phyloP scores from a whole-genome alignment of 2,113 vertebrate species.

The Mugil cephalus region DNA sequence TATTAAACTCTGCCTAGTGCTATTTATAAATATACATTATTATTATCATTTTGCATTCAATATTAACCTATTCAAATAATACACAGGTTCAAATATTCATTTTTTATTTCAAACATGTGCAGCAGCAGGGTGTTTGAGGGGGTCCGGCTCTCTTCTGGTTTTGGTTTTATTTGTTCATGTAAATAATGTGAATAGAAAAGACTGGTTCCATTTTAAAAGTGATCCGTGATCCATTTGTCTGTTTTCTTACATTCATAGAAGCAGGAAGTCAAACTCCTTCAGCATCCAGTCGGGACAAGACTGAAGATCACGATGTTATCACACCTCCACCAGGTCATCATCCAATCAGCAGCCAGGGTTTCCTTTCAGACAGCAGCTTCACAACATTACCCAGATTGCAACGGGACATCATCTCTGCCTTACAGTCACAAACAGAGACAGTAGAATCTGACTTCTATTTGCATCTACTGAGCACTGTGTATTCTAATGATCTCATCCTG shows the following conservation, averaged over 20 bases:
- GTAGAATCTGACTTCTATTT: constrained; percentile 16
- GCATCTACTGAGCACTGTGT: constrained; percentile 64
- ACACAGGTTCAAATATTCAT: no score
- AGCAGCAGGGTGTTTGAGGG: no score
- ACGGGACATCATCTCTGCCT: constrained; percentile 28
- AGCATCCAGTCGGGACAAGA: constrained; percentile 80
- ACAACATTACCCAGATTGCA: constrained; percentile 48
- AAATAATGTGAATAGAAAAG: no score
- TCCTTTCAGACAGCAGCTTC: constrained; percentile 16
- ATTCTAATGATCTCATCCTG: constrained; percentile 56
- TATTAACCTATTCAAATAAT: no score
- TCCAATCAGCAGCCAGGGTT: constrained; percentile 45
- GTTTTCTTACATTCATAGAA: constrained; percentile 54
- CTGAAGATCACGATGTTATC: constrained; percentile 67
- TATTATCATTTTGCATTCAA: no score
- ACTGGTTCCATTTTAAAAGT: not conserved
- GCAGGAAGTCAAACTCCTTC: constrained; percentile 84
- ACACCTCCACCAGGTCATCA: constrained; percentile 10
- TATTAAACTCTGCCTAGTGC: no score
- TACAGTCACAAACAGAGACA: constrained; percentile 22
- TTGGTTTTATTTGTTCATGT: not conserved
- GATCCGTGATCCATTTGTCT: not conserved
- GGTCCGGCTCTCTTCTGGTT: not conserved
- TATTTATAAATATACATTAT: no score
- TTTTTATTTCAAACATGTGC: no score